Base-by-base conservation (phyloP, 2,113 vertebrate species). In the Proteles cristata region DNA sequence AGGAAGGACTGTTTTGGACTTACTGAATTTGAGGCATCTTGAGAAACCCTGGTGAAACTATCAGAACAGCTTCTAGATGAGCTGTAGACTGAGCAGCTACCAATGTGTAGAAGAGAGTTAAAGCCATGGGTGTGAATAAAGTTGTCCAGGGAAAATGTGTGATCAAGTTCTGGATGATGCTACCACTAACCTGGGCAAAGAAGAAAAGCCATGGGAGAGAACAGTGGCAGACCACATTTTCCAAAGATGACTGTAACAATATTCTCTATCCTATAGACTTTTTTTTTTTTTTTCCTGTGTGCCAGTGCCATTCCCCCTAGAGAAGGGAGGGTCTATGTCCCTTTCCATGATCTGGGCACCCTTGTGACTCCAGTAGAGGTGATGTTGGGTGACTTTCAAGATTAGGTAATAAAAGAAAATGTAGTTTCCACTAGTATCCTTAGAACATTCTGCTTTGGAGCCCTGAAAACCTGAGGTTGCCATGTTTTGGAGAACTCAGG, bases 21-120 rank as follows among this genome's bases (percentile, higher is more conserved):
- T 87, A 43, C 39, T 88, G 25, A 92, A 61, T 85, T 89, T 88
- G 83, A 76, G 66, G 16, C 11, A 58, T n/a, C 48, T 76, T 48
- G 35, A 94, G 87, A 97, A 88, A 84, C 88, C 48, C 35, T 58
- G 33, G 33, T 61, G 68, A 92, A 74, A 28, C 77, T 74, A n/a
- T 45, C 45, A 19, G 55, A 15, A 33, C 19, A 19, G 73, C 73
- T 45, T 88, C 39, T 74, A 95, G 66, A 45, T 76, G 43, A 95
- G 33, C 26, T 53, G 12, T 68, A 74, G 63, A 85, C 28, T 1
- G 25, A 90, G 53, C 55, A 68, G 1, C 69, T 63, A 88, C 35
- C 11, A 66, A 68, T 35, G 39, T 35, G 31, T 33, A 58, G 55
- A 76, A 39, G 65, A 73, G 33, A 28, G 5, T 66, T 58, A 55